phyloP scores from a whole-genome alignment of 2,888 invertebrate genomes.

The Microplitis deprimator region DNA sequence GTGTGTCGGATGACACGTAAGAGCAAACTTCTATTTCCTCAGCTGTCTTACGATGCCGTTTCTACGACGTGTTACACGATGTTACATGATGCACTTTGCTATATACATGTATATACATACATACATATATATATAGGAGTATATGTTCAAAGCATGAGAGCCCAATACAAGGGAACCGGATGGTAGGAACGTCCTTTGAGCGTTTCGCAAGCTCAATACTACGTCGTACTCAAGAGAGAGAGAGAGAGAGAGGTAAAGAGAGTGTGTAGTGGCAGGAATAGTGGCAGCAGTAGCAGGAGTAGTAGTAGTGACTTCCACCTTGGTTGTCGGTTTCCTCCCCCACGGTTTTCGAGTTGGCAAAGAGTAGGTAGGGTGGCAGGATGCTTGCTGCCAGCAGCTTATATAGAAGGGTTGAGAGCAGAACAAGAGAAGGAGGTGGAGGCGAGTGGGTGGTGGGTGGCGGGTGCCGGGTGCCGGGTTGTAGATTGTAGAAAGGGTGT shows the following conservation, averaged over 20 bases:
- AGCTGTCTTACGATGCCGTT: constrained; percentile 47
- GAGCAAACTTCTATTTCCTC: constrained; percentile 52
- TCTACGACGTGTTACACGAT: constrained; percentile 26
- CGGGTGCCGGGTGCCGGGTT: constrained; percentile 19
- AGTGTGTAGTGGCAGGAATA: too few relatives aligned
- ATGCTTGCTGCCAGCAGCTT: constrained; percentile 31
- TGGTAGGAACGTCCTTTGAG: constrained; percentile 40
- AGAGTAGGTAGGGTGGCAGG: constrained; percentile 52
- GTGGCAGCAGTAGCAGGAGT: constrained; percentile 27
- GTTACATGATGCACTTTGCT: constrained; percentile 23
- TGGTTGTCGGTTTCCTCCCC: constrained; percentile 44
- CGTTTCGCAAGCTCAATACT: constrained; percentile 41
- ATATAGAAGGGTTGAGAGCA: constrained; percentile 31
- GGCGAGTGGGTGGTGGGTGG: constrained; percentile 19
- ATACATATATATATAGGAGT: constrained; percentile 2
- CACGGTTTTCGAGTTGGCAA: constrained; percentile 48
- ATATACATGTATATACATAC: constrained; percentile 10
- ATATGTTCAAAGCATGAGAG: constrained; percentile 9
- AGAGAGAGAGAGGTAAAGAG: too few relatives aligned
- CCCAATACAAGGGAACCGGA: constrained; percentile 39
- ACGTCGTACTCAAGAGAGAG: constrained; percentile 43
- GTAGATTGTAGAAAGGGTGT: constrained; percentile 51
- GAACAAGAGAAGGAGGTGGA: neutral
- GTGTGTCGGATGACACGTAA: constrained; percentile 45
- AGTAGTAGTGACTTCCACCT: constrained; percentile 52